A percentile compares a stretch with the other conserved stretches of the same genome.
phyloP scores from a whole-genome alignment of 2,888 invertebrate species.

The Tinea pellionella region DNA sequence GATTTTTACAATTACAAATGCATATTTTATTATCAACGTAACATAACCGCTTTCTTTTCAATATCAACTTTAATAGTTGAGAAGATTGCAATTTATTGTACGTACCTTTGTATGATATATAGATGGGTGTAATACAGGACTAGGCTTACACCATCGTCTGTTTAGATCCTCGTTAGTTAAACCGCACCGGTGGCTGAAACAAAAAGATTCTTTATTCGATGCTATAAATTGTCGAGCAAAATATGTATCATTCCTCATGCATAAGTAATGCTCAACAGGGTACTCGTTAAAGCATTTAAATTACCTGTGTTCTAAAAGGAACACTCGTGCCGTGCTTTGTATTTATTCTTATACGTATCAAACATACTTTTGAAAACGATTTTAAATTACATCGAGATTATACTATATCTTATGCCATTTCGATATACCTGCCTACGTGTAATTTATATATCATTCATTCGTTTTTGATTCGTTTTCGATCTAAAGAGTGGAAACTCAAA shows the following conservation, averaged over 20 bases:
- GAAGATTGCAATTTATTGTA: too few species aligned
- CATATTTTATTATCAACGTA: background rate
- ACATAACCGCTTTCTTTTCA: background rate
- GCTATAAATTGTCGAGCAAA: background rate
- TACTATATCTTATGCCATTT: background rate
- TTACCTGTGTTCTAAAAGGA: background rate
- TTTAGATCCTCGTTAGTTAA: constrained; percentile 88
- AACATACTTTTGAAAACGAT: background rate
- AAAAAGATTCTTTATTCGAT: constrained; percentile 21
- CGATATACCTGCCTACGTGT: too few species aligned
- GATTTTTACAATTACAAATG: constrained; percentile 5
- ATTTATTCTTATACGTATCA: background rate
- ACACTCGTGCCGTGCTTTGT: background rate
- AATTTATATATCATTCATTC: background rate
- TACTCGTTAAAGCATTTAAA: background rate
- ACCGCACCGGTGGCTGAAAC: constrained; percentile 83
- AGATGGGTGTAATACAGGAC: constrained; percentile 79
- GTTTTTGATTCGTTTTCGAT: background rate
- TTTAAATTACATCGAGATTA: background rate
- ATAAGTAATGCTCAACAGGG: background rate
- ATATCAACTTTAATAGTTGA: too few species aligned
- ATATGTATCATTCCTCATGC: background rate
- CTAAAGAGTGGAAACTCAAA: background rate
- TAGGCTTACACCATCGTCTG: constrained; percentile 84
- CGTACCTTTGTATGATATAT: constrained; percentile 85